A percentile compares a stretch with the other conserved stretches of the same genome.
Conservation (phyloP, 2,888 invertebrate genomes). For the Xestobium rufovillosum region DNA sequence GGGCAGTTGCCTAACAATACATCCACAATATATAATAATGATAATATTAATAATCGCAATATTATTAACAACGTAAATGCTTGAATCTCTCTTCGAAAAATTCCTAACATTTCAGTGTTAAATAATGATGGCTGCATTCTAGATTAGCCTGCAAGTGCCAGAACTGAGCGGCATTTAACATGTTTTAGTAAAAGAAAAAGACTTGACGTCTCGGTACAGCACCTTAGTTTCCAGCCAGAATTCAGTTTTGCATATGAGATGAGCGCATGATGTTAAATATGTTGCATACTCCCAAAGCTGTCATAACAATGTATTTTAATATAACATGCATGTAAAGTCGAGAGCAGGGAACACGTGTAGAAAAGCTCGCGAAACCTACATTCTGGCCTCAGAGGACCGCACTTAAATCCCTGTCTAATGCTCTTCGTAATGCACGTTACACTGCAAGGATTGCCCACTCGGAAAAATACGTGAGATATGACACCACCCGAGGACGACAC, state of each 20-base stretch:
- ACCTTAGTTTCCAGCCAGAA: neutral
- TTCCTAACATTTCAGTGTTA: too few species aligned
- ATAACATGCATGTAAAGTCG: constrained; percentile 35
- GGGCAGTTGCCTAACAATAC: too few species aligned
- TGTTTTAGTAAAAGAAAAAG: neutral
- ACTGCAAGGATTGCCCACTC: neutral
- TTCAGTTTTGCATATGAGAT: constrained; percentile 33
- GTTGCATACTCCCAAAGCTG: constrained; percentile 35
- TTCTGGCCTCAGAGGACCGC: constrained; percentile 26
- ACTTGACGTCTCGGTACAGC: neutral
- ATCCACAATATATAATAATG: too few species aligned
- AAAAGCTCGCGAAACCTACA: constrained; percentile 22
- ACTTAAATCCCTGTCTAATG: constrained; percentile 31
- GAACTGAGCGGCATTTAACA: neutral
- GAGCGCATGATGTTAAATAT: constrained; percentile 34
- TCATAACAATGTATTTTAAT: constrained; percentile 41
- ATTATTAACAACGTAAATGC: too few species aligned
- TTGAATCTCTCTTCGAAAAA: too few species aligned
- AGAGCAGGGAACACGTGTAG: constrained; percentile 33
- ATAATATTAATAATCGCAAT: too few species aligned
- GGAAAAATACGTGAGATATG: constrained; percentile 1
- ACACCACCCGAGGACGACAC: too few species aligned
- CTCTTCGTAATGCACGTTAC: constrained; percentile 24
- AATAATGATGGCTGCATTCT: too few species aligned
- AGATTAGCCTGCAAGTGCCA: too few species aligned